Evolutionary conservation across 2,797 vertebrate genomes (phyloP).

Genomic region (Chiloscyllium punctatum): DNA sequence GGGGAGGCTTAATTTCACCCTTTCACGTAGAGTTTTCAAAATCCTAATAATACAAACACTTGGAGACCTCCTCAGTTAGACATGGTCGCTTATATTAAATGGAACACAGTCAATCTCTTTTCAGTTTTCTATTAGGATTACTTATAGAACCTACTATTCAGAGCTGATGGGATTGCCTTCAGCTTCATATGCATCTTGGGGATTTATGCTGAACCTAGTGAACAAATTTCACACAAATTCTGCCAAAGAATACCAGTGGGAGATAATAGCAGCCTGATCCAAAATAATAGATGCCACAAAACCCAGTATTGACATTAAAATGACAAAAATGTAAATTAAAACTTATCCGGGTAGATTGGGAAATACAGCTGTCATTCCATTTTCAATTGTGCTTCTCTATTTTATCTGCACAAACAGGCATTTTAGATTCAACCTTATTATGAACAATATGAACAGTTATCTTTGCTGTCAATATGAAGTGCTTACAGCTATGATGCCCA

Average conservation of each 20-base stretch:
- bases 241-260: not conserved
- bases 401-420: not conserved
- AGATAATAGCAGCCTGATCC: not conserved
- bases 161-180: conserved; percentile 8
- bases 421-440: not conserved
- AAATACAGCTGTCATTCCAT: not conserved
- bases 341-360: not conserved
- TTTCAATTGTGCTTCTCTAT: not conserved
- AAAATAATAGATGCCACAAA: conserved; percentile 10
- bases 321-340: not conserved
- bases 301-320: not conserved
- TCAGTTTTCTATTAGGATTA: not conserved
- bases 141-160: conserved; percentile 26
- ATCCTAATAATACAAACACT: not conserved
- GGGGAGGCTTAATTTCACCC: no score
- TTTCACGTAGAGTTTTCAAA: not conserved
- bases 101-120: not conserved
- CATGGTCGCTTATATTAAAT: not conserved
- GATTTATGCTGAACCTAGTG: not conserved
- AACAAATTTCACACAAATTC: conserved; percentile 22
- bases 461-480: not conserved
- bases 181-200: conserved; percentile 17
- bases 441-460: not conserved
- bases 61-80: not conserved
- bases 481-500: not conserved